phyloP scores from a whole-genome alignment of 2,888 invertebrate species.

The Carpatolechia fugitivella region DNA sequence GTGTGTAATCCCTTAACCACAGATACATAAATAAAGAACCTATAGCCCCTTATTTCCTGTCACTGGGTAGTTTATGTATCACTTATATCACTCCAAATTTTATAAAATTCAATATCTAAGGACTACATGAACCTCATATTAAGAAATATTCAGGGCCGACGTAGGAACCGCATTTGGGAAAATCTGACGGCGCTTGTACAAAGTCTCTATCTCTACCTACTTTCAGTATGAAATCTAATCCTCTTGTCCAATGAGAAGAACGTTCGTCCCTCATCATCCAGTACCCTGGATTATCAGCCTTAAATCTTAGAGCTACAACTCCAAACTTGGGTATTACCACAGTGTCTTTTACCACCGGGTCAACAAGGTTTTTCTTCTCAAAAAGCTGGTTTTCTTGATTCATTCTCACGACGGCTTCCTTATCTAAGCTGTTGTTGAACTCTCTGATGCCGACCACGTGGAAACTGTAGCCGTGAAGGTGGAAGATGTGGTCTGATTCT shows the following conservation, averaged over 20 bases:
- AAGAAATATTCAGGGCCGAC: conserved; percentile 87
- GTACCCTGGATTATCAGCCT: conserved; percentile 88
- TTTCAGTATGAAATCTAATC: conserved; percentile 86
- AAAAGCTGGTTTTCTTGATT: conserved; percentile 79
- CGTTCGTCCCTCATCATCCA: conserved; percentile 90
- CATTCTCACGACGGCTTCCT: conserved; percentile 77
- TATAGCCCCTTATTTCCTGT: no score
- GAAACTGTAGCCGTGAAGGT: conserved; percentile 87
- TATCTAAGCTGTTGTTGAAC: conserved; percentile 71
- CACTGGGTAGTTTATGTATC: no score
- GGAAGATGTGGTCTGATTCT: conserved; percentile 84
- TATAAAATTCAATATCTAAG: background rate
- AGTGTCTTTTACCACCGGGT: conserved; percentile 86
- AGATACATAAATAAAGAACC: no score
- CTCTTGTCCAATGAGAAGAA: conserved; percentile 86
- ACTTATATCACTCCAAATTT: background rate
- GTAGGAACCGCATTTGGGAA: conserved; percentile 89
- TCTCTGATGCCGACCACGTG: conserved; percentile 81
- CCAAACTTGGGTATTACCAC: conserved; percentile 85
- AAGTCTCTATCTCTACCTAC: conserved; percentile 84
- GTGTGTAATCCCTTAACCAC: no score
- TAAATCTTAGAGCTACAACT: conserved; percentile 84
- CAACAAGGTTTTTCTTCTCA: conserved; percentile 72
- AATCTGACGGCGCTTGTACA: conserved; percentile 83
- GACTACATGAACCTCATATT: conserved; percentile 50